Base-by-base conservation (phyloP, 64 coral and sea anemone species). In the Dendronephthya gigantea region DNA sequence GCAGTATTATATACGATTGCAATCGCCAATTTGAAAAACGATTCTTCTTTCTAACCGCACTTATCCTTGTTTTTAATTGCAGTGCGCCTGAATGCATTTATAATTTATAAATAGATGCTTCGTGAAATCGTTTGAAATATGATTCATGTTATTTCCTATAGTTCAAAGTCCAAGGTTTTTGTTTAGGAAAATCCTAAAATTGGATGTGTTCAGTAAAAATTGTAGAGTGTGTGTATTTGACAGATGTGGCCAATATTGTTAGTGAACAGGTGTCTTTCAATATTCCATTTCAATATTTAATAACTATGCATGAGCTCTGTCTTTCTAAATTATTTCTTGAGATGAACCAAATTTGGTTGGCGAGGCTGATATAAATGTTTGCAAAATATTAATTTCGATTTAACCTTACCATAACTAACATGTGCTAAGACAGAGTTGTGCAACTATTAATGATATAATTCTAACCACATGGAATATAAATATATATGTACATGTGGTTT, bases 241-340 rank as follows among this genome's bases (percentile, higher is more conserved):
- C 55, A 22, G 19, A 62, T 62, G 55, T 62, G 55, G 55, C 55
- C 55, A 62, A 62, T 62, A 62, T 62, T n/a, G 55, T 62, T 62
- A 62, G 55, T 79, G 72, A 35, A 39, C 72, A 79, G 72, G 72
- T 79, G 72, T 34, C 36, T 79, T 79, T 39, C 31, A 34, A 79
- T 33, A 79, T 79, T 79, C 29, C 72, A 19, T 62, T 62, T 19
- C 72, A 36, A 36, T 10, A 79, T 79, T n/a, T n/a, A n/a, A n/a
- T 79, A 79, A 79, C 72, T 36, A 79, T 79, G 31, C 1, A 79
- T 79, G 72, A 79, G 72, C 32, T 79, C 72, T 79, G 72, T 79
- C 72, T 79, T 79, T 15, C 55, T 23, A 62, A 62, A 62, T 62
- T 22, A n/a, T 19, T 62, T 62, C 19, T 19, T 62, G 55, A 62